Evolutionary conservation across 2,888 invertebrate genomes (phyloP).

Genomic region (Dynastes grantii): DNA sequence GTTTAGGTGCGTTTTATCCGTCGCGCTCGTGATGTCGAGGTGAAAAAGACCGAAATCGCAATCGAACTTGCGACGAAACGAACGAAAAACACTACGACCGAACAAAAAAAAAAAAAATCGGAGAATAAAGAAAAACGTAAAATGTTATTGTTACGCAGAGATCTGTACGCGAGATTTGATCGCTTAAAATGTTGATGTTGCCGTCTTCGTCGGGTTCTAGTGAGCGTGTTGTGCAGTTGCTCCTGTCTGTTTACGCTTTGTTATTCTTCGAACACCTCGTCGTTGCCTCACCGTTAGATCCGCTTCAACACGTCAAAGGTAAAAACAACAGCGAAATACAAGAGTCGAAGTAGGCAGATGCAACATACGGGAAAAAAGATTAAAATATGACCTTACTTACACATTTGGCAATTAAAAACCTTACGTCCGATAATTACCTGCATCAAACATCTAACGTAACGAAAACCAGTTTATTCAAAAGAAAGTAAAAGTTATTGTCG

Average conservation of each 20-base stretch:
- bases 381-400: not conserved
- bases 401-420: not conserved
- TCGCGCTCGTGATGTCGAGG: constrained; percentile 1
- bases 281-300: constrained; percentile 58
- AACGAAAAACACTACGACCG: too few relatives aligned
- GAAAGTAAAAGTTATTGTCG: constrained; percentile 43
- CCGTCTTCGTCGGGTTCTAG: constrained; percentile 40
- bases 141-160: constrained; percentile 43
- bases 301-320: constrained; percentile 57
- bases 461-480: constrained; percentile 28
- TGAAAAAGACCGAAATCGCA: not conserved
- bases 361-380: not conserved
- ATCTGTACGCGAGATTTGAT: constrained; percentile 28
- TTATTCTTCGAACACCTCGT: constrained; percentile 53
- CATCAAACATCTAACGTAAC: constrained; percentile 12
- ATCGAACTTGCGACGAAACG: too few relatives aligned
- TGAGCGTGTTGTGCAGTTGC: constrained; percentile 52
- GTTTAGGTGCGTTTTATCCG: not conserved
- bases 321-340: constrained; percentile 14
- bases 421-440: not conserved
- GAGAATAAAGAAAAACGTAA: constrained; percentile 35
- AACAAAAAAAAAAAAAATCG: constrained; percentile 20
- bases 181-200: constrained; percentile 54
- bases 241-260: constrained; percentile 46
- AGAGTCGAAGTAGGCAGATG: not conserved